phyloP scores from a whole-genome alignment of 2,888 invertebrate genomes.

The Drosophila pullipes region DNA sequence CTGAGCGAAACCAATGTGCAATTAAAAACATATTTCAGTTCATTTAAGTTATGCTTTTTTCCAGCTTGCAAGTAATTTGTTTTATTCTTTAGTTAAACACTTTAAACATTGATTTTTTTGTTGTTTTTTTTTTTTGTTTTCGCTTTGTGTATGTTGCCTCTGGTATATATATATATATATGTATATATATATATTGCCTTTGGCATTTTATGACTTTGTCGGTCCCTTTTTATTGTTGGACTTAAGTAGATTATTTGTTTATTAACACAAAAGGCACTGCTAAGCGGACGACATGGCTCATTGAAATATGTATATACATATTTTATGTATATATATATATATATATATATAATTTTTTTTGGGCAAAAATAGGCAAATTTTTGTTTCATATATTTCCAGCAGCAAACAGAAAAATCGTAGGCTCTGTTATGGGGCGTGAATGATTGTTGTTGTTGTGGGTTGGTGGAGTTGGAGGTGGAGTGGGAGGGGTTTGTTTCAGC shows the following conservation, averaged over 20 bases:
- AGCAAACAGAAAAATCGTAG: background rate
- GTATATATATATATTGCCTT: conserved; percentile 16
- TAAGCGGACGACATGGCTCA: conserved; percentile 32
- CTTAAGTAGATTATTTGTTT: conserved; percentile 78
- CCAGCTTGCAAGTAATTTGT: background rate
- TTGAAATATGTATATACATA: conserved; percentile 21
- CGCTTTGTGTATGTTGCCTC: conserved; percentile 24
- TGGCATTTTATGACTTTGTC: conserved; percentile 67
- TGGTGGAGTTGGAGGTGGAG: no score
- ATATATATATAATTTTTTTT: background rate
- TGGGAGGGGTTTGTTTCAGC: background rate
- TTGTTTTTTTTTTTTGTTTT: conserved; percentile 2
- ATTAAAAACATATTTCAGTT: background rate
- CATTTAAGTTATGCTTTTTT: background rate
- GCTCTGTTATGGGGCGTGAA: background rate
- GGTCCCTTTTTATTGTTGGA: conserved; percentile 64
- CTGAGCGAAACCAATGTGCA: conserved; percentile 38
- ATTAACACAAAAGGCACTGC: conserved; percentile 74
- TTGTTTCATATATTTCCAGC: conserved; percentile 34
- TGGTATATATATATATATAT: no score
- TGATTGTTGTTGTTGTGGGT: background rate
- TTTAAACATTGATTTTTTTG: background rate
- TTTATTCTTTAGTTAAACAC: background rate
- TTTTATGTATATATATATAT: background rate
- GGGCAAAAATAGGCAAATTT: conserved; percentile 53